phyloP scores from a whole-genome alignment of 1,140 invertebrate genomes.

The Aphis craccivora region DNA sequence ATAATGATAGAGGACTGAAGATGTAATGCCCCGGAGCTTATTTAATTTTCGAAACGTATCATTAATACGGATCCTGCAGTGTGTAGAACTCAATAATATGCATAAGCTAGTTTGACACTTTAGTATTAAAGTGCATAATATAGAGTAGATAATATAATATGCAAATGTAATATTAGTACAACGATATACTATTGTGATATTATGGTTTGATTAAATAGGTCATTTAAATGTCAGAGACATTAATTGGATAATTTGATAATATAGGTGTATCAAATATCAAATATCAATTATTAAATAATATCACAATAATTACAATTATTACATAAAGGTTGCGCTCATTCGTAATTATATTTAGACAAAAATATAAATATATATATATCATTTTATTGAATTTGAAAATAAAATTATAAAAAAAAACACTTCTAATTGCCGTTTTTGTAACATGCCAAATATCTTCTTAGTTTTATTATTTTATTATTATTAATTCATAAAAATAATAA shows the following conservation, averaged over 20 bases:
- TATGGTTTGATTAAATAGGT: background rate
- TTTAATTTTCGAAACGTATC: background rate
- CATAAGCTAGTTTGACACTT: background rate
- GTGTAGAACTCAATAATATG: background rate
- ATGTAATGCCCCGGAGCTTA: background rate
- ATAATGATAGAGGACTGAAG: background rate
- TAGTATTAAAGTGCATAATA: background rate
- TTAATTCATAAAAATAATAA: background rate
- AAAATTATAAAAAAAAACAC: background rate
- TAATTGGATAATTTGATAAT: conserved; percentile 2
- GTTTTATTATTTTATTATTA: background rate
- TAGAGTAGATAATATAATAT: too few species aligned
- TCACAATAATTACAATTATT: background rate
- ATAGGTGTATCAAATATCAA: background rate
- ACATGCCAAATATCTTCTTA: background rate
- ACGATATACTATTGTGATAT: background rate
- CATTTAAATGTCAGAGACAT: background rate
- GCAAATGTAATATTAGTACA: background rate
- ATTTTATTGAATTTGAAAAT: background rate
- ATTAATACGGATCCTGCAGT: background rate
- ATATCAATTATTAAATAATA: background rate
- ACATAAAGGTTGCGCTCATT: background rate
- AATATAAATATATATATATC: background rate
- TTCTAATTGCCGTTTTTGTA: background rate
- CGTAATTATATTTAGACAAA: background rate